phyloP scores from a whole-genome alignment of 2,797 vertebrate genomes.

The Atherinosoma microstoma region DNA sequence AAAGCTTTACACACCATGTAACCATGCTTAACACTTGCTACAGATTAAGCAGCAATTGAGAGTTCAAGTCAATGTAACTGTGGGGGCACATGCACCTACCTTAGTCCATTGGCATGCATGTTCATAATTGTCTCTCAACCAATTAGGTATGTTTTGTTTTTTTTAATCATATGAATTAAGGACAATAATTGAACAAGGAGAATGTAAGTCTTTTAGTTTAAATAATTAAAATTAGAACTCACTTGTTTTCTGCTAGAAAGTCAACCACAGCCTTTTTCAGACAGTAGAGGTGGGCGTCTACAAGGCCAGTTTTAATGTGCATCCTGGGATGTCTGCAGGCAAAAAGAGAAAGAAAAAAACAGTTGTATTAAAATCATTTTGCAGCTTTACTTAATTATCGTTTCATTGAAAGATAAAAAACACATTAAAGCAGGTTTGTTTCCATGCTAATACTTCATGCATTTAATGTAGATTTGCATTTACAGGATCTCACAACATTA shows the following conservation, averaged over 20 bases:
- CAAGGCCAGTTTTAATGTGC: conserved; percentile 93
- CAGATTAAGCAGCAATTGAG: conserved; percentile 51
- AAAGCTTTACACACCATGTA: conserved; percentile 65
- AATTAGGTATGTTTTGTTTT: neutral
- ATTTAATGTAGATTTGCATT: neutral
- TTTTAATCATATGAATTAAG: neutral
- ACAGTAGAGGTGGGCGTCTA: conserved; percentile 98
- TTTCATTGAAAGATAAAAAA: neutral
- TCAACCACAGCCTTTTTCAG: conserved; percentile 95
- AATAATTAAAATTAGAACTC: conserved; percentile 43
- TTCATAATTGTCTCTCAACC: neutral
- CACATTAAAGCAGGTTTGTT: too few species aligned
- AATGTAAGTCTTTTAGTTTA: neutral
- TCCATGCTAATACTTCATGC: neutral
- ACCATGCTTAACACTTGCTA: conserved; percentile 63
- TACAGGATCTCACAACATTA: neutral
- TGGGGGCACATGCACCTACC: neutral
- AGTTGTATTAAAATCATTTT: neutral
- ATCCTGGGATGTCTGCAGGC: conserved; percentile 91
- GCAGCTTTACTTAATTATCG: neutral
- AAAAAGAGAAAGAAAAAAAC: conserved; percentile 2
- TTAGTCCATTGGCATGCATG: neutral
- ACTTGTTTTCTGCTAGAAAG: conserved; percentile 88
- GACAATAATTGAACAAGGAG: neutral
- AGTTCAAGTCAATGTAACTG: conserved; percentile 34